phyloP scores from a whole-genome alignment of 2,113 vertebrate species.

The Morone chrysops region DNA sequence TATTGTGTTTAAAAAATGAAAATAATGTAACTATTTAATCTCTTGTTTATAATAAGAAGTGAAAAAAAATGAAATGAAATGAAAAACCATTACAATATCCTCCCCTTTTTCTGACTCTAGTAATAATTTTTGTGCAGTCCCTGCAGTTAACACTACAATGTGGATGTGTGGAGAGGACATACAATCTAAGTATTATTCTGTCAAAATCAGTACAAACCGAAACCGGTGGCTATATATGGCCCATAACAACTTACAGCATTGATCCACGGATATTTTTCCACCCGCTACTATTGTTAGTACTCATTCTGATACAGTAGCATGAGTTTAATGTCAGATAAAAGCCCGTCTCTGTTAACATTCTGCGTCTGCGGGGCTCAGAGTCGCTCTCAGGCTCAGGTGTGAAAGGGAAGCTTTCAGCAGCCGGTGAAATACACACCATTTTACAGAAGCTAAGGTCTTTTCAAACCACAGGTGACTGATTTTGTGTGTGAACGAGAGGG shows the following conservation, averaged over 20 bases:
- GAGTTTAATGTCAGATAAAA: not conserved
- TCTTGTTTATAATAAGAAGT: too few relatives aligned
- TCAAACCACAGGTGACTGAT: slow-evolving; percentile 2
- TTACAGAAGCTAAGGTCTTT: not conserved
- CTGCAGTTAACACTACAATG: too few relatives aligned
- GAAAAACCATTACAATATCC: too few relatives aligned
- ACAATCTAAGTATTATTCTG: too few relatives aligned
- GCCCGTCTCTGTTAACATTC: not conserved
- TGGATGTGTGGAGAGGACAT: too few relatives aligned
- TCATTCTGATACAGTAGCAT: not conserved
- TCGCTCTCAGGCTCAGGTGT: slow-evolving; percentile 7
- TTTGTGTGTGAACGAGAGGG: not conserved
- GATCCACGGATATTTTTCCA: not conserved
- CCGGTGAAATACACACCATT: not conserved
- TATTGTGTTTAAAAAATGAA: too few relatives aligned
- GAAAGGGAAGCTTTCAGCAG: slow-evolving; percentile 20
- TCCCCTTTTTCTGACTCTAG: too few relatives aligned
- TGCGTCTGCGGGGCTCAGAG: not conserved
- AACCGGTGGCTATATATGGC: too few relatives aligned
- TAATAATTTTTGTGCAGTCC: too few relatives aligned
- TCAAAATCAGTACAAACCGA: not conserved
- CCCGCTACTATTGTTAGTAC: not conserved
- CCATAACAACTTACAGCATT: not conserved
- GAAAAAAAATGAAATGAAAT: too few relatives aligned
- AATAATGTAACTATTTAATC: too few relatives aligned